Percentiles rank a stretch among this genome's conserved stretches.
These are phyloP conservation scores for Tenthredo notha DNA, from an alignment of 2,888 invertebrate genomes.

Conservation along the genomic window DNA sequence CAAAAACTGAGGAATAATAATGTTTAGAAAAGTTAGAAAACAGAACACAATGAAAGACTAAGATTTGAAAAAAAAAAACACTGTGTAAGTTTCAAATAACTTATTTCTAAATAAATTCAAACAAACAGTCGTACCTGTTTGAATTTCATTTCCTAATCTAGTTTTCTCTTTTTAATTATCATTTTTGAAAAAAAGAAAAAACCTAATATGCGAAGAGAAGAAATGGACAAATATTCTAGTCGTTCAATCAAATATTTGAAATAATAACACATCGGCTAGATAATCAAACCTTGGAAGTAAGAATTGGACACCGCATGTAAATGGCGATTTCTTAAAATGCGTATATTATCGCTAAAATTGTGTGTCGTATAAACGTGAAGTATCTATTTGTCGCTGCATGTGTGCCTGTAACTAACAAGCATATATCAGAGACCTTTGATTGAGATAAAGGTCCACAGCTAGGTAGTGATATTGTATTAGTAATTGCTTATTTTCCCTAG, in stretches of 20 bases:
- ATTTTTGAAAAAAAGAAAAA: background rate
- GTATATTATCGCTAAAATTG: constrained; percentile 40
- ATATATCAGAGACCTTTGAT: constrained; percentile 77
- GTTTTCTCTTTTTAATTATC: background rate
- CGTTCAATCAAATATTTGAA: background rate
- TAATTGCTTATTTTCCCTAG: constrained; percentile 55
- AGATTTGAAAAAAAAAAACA: background rate
- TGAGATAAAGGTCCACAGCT: constrained; percentile 77
- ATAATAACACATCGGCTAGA: background rate
- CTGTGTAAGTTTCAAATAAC: background rate
- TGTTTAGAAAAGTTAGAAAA: background rate
- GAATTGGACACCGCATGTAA: constrained; percentile 1
- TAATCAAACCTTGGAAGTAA: constrained; percentile 21
- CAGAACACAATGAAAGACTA: background rate
- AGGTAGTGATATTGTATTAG: constrained; percentile 68
- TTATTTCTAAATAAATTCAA: background rate
- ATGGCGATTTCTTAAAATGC: background rate
- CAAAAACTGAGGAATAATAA: background rate
- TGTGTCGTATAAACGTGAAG: constrained; percentile 64
- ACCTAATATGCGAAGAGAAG: background rate
- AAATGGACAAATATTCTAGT: background rate
- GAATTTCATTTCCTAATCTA: background rate
- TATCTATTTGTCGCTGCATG: constrained; percentile 69
- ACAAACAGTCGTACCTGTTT: background rate
- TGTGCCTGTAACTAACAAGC: constrained; percentile 65